phyloP scores from a whole-genome alignment of 92 coral and sea anemone species.

The Palythoa heliodiscus region DNA sequence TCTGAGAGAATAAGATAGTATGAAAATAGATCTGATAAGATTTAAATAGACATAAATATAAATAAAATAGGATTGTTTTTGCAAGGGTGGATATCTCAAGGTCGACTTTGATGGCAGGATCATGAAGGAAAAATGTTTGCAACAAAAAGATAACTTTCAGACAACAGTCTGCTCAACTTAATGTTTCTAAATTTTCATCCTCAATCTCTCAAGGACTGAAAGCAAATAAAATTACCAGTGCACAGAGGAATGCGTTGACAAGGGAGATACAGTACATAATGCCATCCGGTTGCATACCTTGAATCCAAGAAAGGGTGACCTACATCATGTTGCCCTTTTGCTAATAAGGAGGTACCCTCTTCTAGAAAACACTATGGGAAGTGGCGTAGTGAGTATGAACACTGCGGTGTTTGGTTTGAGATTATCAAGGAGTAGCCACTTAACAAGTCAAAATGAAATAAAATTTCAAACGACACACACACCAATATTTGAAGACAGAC shows the following conservation, averaged over 20 bases:
- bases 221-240: not conserved
- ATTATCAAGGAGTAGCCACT: too few relatives aligned
- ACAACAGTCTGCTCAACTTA: too few relatives aligned
- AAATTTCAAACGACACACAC: too few relatives aligned
- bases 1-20: not conserved
- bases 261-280: conserved; percentile 6
- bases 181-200: too few relatives aligned
- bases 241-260: conserved; percentile 5
- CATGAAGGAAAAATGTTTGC: too few relatives aligned
- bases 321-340: conserved; percentile 1
- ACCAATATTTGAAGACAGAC: too few relatives aligned
- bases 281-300: conserved; percentile 1
- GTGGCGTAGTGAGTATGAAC: not conserved
- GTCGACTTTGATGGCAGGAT: too few relatives aligned
- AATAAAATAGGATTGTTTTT: not conserved
- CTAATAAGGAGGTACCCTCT: conserved; percentile 9
- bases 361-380: conserved; percentile 7
- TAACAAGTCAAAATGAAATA: too few relatives aligned
- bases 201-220: too few relatives aligned
- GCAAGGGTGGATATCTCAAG: too few relatives aligned
- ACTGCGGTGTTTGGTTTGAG: conserved; percentile 1
- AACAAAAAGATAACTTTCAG: too few relatives aligned
- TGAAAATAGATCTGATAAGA: not conserved
- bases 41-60: not conserved
- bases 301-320: conserved; percentile 23